phyloP scores from a whole-genome alignment of 2,888 invertebrate species.

The Latheticus oryzae region DNA sequence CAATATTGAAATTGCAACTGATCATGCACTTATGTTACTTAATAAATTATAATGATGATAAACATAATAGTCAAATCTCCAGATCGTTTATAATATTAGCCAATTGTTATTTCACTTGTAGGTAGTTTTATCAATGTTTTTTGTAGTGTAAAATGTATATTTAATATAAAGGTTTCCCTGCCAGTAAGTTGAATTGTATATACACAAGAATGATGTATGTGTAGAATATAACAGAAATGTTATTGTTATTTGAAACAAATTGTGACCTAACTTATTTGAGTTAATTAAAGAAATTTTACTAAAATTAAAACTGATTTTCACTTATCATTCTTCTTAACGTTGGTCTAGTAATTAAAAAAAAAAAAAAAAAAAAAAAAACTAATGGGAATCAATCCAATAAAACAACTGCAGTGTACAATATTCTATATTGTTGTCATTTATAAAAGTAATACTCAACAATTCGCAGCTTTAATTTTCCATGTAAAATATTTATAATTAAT shows the following conservation, averaged over 20 bases:
- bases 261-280: conserved; percentile 67
- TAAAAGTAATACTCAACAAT: conserved; percentile 42
- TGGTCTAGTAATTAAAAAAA: too few species aligned
- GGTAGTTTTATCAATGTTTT: conserved; percentile 66
- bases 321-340: background rate
- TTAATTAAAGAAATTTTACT: conserved; percentile 66
- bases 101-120: conserved; percentile 64
- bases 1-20: conserved; percentile 46
- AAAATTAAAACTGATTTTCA: conserved; percentile 44
- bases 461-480: conserved; percentile 33
- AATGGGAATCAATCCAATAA: too few species aligned
- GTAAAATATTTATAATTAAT: conserved; percentile 41
- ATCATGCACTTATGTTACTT: conserved; percentile 61
- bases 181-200: conserved; percentile 63
- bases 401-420: conserved; percentile 37
- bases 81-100: conserved; percentile 59
- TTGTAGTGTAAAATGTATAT: conserved; percentile 65
- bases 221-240: conserved; percentile 64
- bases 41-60: conserved; percentile 56
- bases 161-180: conserved; percentile 60
- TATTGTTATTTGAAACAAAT: conserved; percentile 66
- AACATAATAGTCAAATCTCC: conserved; percentile 58
- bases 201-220: conserved; percentile 64
- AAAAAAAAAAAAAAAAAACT: too few species aligned
- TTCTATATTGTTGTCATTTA: conserved; percentile 39